Evolutionary conservation across 2,888 invertebrate species (phyloP).

Genomic region (Nemoura dubitans): DNA sequence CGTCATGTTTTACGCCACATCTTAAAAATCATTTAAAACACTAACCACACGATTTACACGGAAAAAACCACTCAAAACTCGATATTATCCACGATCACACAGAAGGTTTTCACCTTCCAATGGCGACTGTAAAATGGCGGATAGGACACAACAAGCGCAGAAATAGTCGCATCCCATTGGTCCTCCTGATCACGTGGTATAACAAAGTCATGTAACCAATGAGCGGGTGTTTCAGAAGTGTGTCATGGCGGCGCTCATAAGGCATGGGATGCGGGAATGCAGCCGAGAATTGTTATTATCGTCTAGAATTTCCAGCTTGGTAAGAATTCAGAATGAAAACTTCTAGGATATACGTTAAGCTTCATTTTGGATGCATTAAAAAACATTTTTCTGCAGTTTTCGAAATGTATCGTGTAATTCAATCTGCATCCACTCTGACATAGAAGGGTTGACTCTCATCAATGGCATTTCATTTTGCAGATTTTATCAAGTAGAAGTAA

Average conservation of each 20-base stretch:
- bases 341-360: too few species aligned
- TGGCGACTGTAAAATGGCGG: slow-evolving; percentile 94
- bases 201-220: slow-evolving; percentile 42
- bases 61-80: slow-evolving; percentile 72
- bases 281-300: slow-evolving; percentile 42
- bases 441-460: not conserved
- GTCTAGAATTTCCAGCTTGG: slow-evolving; percentile 31
- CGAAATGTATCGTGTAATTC: not conserved
- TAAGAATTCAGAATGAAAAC: slow-evolving; percentile 9
- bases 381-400: too few species aligned
- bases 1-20: slow-evolving; percentile 95
- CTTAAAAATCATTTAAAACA: slow-evolving; percentile 62
- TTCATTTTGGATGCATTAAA: too few species aligned
- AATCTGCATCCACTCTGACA: not conserved
- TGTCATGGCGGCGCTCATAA: slow-evolving; percentile 70
- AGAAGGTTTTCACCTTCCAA: slow-evolving; percentile 87
- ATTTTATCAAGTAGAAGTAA: not conserved
- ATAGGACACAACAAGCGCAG: slow-evolving; percentile 83
- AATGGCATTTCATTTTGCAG: not conserved
- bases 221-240: slow-evolving; percentile 23
- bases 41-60: slow-evolving; percentile 72
- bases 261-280: slow-evolving; percentile 61
- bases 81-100: slow-evolving; percentile 72
- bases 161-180: slow-evolving; percentile 60
- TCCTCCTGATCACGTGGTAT: slow-evolving; percentile 56